Conservation (phyloP, 2,797 vertebrate species). For the Manis javanica region DNA sequence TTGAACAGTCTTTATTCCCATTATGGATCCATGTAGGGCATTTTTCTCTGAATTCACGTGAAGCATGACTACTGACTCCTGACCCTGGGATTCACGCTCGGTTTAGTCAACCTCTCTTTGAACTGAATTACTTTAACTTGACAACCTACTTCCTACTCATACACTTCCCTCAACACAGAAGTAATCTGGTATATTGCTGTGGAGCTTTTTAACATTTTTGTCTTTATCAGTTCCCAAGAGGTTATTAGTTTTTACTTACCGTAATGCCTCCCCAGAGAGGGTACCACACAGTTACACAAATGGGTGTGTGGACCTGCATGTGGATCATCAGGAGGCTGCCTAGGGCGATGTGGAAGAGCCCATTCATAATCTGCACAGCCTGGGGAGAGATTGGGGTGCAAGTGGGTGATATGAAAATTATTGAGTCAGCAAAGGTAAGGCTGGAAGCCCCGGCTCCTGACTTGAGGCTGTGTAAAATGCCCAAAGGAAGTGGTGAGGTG, state of each 20-base stretch:
- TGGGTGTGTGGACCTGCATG: conserved; percentile 67
- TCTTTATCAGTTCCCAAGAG: not conserved
- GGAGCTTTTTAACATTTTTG: not conserved
- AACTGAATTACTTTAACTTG: not conserved
- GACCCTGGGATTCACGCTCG: not conserved
- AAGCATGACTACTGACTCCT: not conserved
- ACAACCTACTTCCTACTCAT: not conserved
- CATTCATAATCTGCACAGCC: conserved; percentile 88
- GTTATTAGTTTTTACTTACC: conserved; percentile 73
- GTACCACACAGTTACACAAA: conserved; percentile 84
- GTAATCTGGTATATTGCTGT: no score
- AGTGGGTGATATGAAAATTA: not conserved
- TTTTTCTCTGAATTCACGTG: not conserved
- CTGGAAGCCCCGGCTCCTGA: not conserved
- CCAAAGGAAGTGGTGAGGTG: not conserved
- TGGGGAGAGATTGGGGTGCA: conserved; percentile 37
- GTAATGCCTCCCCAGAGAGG: conserved; percentile 86
- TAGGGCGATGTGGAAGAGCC: conserved; percentile 85
- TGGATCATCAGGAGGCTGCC: conserved; percentile 82
- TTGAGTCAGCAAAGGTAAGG: not conserved
- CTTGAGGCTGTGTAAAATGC: not conserved
- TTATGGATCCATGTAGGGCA: no score
- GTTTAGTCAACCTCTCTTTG: not conserved
- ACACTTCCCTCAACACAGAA: not conserved
- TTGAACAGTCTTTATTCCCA: not conserved